phyloP scores from a whole-genome alignment of 2,797 vertebrate genomes.

The Chiloscyllium punctatum region DNA sequence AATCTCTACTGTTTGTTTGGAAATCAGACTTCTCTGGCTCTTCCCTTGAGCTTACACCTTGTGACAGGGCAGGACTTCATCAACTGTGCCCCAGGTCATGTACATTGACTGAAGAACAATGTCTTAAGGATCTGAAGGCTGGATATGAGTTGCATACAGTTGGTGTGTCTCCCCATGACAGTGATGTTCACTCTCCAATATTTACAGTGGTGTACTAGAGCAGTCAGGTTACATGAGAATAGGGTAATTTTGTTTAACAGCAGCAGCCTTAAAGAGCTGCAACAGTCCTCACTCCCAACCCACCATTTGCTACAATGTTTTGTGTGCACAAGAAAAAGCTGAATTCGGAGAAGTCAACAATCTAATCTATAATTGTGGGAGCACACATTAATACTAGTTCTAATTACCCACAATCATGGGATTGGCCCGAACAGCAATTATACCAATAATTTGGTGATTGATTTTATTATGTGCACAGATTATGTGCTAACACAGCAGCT shows the following conservation, averaged over 20 bases:
- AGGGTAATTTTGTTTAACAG: background rate
- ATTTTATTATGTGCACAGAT: background rate
- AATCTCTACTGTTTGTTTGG: background rate
- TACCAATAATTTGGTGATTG: background rate
- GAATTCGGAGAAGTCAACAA: background rate
- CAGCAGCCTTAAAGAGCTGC: background rate
- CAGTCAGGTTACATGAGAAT: background rate
- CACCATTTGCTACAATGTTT: background rate
- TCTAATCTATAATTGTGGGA: background rate
- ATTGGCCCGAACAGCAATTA: background rate
- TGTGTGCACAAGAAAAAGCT: background rate
- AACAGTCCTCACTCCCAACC: background rate
- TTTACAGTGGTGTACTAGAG: background rate
- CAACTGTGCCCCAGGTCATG: background rate
- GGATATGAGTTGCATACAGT: background rate
- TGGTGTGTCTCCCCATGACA: background rate
- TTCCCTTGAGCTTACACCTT: background rate
- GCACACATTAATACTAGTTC: background rate
- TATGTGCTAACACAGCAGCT: slow-evolving; percentile 1
- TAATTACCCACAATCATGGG: background rate
- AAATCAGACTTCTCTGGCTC: background rate
- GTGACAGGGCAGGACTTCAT: background rate
- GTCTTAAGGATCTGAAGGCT: background rate
- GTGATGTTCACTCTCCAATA: background rate
- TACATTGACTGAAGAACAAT: background rate